Percentiles rank a stretch among this genome's conserved stretches.
phyloP scores from a whole-genome alignment of 1,140 invertebrate genomes.

The Trialeurodes vaporariorum region DNA sequence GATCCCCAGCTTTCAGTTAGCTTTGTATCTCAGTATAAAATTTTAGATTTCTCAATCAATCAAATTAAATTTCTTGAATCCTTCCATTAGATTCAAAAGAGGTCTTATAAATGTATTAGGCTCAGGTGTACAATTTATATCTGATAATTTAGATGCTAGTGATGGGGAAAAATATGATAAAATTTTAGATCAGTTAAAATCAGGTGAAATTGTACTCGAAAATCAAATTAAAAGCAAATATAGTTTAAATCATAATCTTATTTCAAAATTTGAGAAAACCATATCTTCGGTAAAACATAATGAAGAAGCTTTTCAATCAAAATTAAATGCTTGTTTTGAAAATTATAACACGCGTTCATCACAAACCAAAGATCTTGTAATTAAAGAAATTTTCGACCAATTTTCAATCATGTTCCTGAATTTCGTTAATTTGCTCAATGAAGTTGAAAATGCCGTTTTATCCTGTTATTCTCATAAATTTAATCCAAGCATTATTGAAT shows the following conservation, averaged over 20 bases:
- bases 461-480: slow-evolving; percentile 1
- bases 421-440: slow-evolving; percentile 1
- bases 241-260: neutral
- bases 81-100: neutral
- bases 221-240: slow-evolving; percentile 1
- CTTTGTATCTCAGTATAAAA: no score
- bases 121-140: neutral
- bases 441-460: neutral
- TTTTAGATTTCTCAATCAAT: no score
- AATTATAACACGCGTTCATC: no score
- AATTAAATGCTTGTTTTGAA: neutral
- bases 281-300: no score
- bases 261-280: slow-evolving; percentile 3
- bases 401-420: no score
- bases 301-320: neutral
- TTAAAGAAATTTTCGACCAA: no score
- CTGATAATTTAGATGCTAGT: neutral
- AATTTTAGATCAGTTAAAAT: neutral
- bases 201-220: neutral
- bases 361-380: no score
- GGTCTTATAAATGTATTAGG: neutral
- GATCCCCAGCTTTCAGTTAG: no score
- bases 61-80: no score
- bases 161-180: neutral
- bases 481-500: slow-evolving; percentile 5